Percentiles rank a stretch among this genome's conserved stretches.
phyloP scores from a whole-genome alignment of 1,140 invertebrate genomes.

The Procambarus virginalis region DNA sequence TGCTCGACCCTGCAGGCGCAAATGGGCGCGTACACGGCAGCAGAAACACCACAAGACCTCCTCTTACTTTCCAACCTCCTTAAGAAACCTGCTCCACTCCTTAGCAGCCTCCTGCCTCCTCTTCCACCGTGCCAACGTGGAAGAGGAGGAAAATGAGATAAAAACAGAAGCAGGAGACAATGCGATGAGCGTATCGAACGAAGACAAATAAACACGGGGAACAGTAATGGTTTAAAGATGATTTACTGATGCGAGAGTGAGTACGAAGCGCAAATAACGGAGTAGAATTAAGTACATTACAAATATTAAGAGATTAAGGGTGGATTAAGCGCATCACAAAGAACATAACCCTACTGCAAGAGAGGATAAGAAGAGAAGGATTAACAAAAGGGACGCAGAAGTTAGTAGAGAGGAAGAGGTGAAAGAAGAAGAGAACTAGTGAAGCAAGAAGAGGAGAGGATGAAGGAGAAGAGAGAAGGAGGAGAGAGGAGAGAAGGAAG shows the following conservation, averaged over 20 bases:
- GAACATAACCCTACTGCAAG: neutral
- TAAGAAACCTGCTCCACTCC: no score
- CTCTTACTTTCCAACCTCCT: no score
- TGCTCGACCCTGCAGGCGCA: no score
- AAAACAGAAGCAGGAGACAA: no score
- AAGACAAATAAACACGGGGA: no score
- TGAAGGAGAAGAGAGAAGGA: neutral
- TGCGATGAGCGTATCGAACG: no score
- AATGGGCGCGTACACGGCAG: neutral
- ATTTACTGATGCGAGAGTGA: neutral
- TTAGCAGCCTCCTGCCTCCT: no score
- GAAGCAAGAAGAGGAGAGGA: neutral
- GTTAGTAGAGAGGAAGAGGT: neutral
- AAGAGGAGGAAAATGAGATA: neutral
- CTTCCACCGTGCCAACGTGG: neutral
- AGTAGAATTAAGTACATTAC: neutral
- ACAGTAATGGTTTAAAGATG: no score
- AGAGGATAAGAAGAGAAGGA: neutral
- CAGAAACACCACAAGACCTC: no score
- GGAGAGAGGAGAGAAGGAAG: neutral
- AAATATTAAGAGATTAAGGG: neutral
- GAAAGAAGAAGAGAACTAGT: neutral
- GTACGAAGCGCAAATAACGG: neutral
- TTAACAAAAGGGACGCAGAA: neutral
- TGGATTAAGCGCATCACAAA: neutral